Conservation (phyloP, 2,797 vertebrate species). For the Passerculus sandwichensis region DNA sequence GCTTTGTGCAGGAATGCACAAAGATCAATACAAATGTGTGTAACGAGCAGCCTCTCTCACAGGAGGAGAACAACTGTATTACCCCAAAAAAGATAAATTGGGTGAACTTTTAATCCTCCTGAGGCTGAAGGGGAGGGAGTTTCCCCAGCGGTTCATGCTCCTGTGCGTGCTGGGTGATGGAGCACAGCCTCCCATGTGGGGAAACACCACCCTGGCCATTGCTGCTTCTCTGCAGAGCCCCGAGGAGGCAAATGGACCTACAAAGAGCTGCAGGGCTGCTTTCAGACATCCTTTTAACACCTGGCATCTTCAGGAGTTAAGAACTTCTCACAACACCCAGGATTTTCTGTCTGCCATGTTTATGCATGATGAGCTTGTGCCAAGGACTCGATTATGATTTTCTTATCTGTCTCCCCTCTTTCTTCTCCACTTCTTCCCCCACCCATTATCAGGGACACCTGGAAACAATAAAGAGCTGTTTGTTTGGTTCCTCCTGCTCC, state of each 20-base stretch:
- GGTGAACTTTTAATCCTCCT: background rate
- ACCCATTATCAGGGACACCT: conserved; percentile 57
- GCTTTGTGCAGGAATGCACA: background rate
- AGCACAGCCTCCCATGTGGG: fast-evolving
- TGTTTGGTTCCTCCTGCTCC: background rate
- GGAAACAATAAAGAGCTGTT: conserved; percentile 55
- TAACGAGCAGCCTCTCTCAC: background rate
- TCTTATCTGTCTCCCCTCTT: background rate
- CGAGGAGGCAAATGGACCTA: background rate
- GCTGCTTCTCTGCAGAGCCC: background rate
- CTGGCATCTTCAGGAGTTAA: background rate
- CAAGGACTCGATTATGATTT: conserved; percentile 36
- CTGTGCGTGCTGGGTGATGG: background rate
- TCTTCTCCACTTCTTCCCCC: conserved; percentile 16
- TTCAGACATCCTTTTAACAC: background rate
- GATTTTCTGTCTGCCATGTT: conserved; percentile 35
- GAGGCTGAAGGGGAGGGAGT: background rate
- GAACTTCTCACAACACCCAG: background rate
- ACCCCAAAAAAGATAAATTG: background rate
- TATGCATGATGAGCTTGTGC: conserved; percentile 7
- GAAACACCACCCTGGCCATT: background rate
- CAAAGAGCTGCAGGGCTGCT: background rate
- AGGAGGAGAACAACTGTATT: background rate
- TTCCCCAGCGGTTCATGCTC: background rate
- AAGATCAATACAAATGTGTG: background rate